Percentiles rank a stretch among this genome's conserved stretches.
These are phyloP conservation scores for Pseudochaenichthys georgianus DNA, from an alignment of 2,797 vertebrate species.

Conservation along the genomic window DNA sequence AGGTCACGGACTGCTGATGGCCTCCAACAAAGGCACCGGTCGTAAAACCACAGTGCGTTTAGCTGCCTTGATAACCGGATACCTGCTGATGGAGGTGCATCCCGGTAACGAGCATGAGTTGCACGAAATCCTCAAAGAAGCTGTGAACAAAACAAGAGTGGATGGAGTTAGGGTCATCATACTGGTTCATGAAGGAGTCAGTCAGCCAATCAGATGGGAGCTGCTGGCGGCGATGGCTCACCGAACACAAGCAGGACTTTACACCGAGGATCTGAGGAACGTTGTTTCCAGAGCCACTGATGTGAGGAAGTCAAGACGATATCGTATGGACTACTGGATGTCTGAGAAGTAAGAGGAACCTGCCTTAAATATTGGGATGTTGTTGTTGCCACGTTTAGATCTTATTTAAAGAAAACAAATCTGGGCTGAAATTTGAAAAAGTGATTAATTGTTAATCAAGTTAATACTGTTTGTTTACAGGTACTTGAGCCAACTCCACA, in stretches of 20 bases:
- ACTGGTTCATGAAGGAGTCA: conserved; percentile 81
- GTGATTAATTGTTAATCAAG: not conserved
- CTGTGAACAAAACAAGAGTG: conserved; percentile 70
- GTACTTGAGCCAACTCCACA: conserved; percentile 80
- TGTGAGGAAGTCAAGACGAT: conserved; percentile 55
- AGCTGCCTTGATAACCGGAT: conserved; percentile 79
- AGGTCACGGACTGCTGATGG: conserved; percentile 86
- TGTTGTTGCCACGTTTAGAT: not conserved
- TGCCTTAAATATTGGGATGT: too few species aligned
- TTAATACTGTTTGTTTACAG: conserved; percentile 45
- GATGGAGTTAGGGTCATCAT: conserved; percentile 75
- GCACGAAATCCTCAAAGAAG: conserved; percentile 79
- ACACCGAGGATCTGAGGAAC: conserved; percentile 75
- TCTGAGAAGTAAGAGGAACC: conserved; percentile 81
- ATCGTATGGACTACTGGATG: conserved; percentile 66
- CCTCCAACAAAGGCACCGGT: conserved; percentile 79
- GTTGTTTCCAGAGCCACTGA: conserved; percentile 70
- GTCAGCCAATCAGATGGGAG: conserved; percentile 72
- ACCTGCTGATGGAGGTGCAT: conserved; percentile 81
- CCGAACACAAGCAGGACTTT: conserved; percentile 78
- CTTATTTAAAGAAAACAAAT: not conserved
- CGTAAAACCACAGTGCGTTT: conserved; percentile 83
- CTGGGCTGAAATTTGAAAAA: not conserved
- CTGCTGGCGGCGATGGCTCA: conserved; percentile 82
- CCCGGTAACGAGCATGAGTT: conserved; percentile 70